phyloP scores from a whole-genome alignment of 2,113 vertebrate species.

The Zingel zingel region DNA sequence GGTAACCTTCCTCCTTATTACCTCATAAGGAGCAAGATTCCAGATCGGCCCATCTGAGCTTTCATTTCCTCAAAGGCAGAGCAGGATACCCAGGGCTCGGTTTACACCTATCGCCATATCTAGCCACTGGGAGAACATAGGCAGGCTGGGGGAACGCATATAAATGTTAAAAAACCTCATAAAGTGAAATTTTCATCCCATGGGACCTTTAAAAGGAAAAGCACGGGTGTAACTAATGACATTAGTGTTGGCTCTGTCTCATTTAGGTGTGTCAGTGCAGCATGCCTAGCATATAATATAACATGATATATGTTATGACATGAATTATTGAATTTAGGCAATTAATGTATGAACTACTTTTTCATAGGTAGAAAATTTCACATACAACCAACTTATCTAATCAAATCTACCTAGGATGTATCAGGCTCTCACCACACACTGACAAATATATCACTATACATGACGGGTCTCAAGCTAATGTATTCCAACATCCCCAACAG shows the following conservation, averaged over 20 bases:
- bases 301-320: background rate
- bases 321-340: background rate
- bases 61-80: too few relatives aligned
- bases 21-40: too few relatives aligned
- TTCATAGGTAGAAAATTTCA: background rate
- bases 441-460: background rate
- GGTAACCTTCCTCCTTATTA: too few relatives aligned
- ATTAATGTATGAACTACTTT: background rate
- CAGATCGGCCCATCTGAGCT: too few relatives aligned
- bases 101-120: too few relatives aligned
- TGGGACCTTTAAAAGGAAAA: background rate
- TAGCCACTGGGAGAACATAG: too few relatives aligned
- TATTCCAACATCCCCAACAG: background rate
- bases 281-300: background rate
- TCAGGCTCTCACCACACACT: background rate
- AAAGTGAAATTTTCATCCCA: too few relatives aligned
- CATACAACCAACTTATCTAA: background rate
- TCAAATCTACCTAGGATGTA: background rate
- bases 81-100: too few relatives aligned
- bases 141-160: too few relatives aligned
- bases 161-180: too few relatives aligned
- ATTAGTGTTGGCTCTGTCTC: background rate
- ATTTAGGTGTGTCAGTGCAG: background rate
- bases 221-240: background rate
- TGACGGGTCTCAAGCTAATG: background rate